These are phyloP conservation scores for Phataginus tetradactyla DNA, from an alignment of 2,797 vertebrate genomes.

Conservation along the genomic window DNA sequence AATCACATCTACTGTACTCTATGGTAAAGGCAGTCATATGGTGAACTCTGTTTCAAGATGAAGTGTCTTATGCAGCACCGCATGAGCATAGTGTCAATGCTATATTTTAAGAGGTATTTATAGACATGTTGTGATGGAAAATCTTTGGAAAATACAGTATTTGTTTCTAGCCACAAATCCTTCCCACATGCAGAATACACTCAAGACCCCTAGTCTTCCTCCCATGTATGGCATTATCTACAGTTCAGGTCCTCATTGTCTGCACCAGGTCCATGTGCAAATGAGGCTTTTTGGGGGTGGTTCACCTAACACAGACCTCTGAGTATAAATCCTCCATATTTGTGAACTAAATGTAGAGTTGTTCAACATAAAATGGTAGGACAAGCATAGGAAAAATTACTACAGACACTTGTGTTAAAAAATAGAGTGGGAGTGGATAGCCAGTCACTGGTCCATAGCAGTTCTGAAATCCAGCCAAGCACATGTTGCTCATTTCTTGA, in stretches of 20 bases:
- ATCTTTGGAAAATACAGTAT: not conserved
- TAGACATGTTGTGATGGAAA: not conserved
- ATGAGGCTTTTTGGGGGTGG: not conserved
- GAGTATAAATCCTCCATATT: not conserved
- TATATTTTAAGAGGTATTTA: not conserved
- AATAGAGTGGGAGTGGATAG: not conserved
- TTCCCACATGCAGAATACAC: not conserved
- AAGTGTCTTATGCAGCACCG: not conserved
- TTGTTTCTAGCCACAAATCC: not conserved
- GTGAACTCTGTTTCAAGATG: not conserved
- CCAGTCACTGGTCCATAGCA: not conserved
- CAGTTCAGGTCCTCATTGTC: not conserved
- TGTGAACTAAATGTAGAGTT: not conserved
- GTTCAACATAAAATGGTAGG: not conserved
- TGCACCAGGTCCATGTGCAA: not conserved
- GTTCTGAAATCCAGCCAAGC: not conserved
- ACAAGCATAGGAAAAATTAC: not conserved
- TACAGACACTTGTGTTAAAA: not conserved
- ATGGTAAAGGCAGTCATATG: not conserved
- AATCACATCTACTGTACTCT: not conserved
- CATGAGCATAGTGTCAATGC: not conserved
- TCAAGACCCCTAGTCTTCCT: not conserved
- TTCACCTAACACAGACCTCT: not conserved
- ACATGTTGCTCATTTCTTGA: not conserved
- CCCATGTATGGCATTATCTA: too few relatives aligned